phyloP scores from a whole-genome alignment of 1,140 invertebrate species.

The Bombus vancouverensis region DNA sequence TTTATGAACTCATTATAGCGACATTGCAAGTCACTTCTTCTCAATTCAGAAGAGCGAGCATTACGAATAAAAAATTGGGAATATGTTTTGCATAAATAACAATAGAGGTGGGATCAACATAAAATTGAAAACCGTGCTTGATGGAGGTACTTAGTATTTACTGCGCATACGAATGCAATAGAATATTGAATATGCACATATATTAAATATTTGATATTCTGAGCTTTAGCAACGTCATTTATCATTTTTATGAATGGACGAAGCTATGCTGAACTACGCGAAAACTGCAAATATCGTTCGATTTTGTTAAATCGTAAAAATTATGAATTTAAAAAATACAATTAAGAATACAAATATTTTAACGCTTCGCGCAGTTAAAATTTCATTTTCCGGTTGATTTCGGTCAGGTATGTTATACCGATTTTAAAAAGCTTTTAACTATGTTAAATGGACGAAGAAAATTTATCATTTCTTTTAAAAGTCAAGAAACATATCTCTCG shows the following conservation, averaged over 20 bases:
- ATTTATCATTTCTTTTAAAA: not conserved
- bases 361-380: not conserved
- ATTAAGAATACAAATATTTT: not conserved
- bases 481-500: not conserved
- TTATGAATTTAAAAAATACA: not conserved
- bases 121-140: too few species aligned
- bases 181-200: too few species aligned
- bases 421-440: too few species aligned
- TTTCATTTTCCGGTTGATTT: not conserved
- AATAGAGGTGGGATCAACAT: too few species aligned
- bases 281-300: not conserved
- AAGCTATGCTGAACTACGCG: not conserved
- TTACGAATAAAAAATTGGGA: too few species aligned
- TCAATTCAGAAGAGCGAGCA: too few species aligned
- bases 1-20: too few species aligned
- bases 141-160: too few species aligned
- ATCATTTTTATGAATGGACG: not conserved
- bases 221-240: not conserved
- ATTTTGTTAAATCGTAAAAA: not conserved
- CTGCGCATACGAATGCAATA: too few species aligned
- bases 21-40: too few species aligned
- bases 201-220: not conserved
- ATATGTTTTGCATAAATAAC: too few species aligned
- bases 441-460: not conserved
- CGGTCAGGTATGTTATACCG: too few species aligned